Evolutionary conservation across 2,888 invertebrate species (phyloP).

Genomic region (Idaea dimidiata): DNA sequence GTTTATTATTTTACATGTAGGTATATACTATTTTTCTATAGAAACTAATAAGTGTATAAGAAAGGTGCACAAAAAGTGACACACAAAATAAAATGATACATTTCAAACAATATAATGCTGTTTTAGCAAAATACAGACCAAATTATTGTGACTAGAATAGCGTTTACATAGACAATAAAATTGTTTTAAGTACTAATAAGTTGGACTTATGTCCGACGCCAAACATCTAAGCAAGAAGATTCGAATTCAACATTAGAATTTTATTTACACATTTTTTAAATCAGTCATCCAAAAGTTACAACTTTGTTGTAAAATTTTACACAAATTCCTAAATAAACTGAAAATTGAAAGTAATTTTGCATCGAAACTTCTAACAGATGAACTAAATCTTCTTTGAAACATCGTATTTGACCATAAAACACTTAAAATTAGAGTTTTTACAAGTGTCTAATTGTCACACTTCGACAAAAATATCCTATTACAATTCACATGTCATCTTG

Average conservation of each 20-base stretch:
- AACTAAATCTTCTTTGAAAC: not conserved
- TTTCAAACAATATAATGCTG: too few relatives aligned
- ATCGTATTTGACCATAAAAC: not conserved
- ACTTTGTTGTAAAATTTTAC: constrained; percentile 10
- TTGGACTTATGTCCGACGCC: not conserved
- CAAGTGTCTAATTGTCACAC: too few relatives aligned
- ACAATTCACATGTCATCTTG: too few relatives aligned
- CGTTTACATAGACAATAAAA: not conserved
- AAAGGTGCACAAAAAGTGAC: not conserved
- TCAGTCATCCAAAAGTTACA: not conserved
- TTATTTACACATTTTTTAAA: not conserved
- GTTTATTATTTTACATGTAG: not conserved
- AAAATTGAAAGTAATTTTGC: too few relatives aligned
- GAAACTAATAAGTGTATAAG: not conserved
- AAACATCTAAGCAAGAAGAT: not conserved
- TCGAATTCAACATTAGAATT: not conserved
- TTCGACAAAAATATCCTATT: too few relatives aligned
- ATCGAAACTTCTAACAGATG: not conserved
- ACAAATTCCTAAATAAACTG: too few relatives aligned
- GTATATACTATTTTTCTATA: not conserved
- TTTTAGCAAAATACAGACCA: not conserved
- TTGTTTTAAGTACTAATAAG: too few relatives aligned
- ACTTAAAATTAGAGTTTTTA: not conserved
- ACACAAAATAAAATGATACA: not conserved
- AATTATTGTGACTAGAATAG: not conserved